Conservation (phyloP, 2,113 vertebrate species). For the Perca fluviatilis region DNA sequence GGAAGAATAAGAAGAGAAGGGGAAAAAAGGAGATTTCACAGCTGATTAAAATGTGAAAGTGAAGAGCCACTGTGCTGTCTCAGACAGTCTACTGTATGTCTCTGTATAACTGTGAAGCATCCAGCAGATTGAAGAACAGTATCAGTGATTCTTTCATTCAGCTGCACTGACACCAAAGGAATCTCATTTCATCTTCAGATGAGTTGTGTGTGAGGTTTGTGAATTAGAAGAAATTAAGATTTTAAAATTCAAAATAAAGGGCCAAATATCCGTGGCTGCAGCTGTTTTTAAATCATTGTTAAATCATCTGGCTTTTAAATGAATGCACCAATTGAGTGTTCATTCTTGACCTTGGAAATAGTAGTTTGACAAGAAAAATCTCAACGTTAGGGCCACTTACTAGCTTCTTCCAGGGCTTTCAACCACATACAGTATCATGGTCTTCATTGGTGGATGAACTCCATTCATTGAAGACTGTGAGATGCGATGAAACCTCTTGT, state of each 20-base stretch:
- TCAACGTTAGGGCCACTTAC: too few relatives aligned
- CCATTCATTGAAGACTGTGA: not conserved
- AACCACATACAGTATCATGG: not conserved
- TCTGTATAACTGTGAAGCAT: too few relatives aligned
- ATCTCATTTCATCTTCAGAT: too few relatives aligned
- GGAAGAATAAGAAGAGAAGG: not conserved
- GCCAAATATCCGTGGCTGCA: not conserved
- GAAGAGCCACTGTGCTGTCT: not conserved
- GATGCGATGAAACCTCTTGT: not conserved
- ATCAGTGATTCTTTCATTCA: too few relatives aligned
- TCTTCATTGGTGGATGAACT: not conserved
- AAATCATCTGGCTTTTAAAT: not conserved
- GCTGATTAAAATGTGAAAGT: slow-evolving; percentile 18
- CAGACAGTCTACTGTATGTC: too few relatives aligned
- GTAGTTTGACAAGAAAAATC: not conserved
- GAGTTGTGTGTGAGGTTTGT: too few relatives aligned
- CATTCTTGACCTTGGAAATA: not conserved
- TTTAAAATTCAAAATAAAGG: not conserved
- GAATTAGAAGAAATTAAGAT: not conserved
- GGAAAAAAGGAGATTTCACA: not conserved
- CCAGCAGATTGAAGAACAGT: too few relatives aligned
- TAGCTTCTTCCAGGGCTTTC: not conserved
- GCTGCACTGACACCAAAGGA: too few relatives aligned
- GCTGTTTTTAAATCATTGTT: not conserved
- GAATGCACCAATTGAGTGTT: not conserved